Percentiles rank a stretch among this genome's conserved stretches.
Conservation (phyloP, 2,888 invertebrate genomes). For the Suillia variegata region DNA sequence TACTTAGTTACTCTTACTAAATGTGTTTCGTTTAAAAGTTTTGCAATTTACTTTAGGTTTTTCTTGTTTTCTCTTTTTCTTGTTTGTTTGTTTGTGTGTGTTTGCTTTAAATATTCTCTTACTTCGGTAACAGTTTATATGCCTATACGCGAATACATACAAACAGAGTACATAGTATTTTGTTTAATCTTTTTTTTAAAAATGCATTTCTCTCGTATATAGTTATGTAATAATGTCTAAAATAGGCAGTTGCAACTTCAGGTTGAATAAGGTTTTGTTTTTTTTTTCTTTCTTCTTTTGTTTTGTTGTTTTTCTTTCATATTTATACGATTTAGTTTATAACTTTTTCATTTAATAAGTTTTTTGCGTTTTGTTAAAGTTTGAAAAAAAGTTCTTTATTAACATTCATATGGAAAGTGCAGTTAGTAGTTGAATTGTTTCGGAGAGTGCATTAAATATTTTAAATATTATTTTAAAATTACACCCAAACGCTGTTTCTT, state of each 20-base stretch:
- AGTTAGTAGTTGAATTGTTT: neutral
- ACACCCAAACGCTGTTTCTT: constrained; percentile 16
- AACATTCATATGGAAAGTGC: neutral
- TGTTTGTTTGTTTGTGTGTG: neutral
- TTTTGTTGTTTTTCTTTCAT: neutral
- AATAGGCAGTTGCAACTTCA: constrained; percentile 35
- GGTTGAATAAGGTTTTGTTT: constrained; percentile 17
- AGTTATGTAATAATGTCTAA: neutral
- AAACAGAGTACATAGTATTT: no score
- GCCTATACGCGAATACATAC: neutral
- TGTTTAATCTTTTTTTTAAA: neutral
- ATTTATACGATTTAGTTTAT: no score
- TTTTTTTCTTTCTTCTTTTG: constrained; percentile 8
- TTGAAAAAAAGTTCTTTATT: neutral
- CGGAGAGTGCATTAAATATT: neutral
- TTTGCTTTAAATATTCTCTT: constrained; percentile 12
- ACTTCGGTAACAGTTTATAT: neutral
- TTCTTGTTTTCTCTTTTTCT: neutral
- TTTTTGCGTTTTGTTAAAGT: no score
- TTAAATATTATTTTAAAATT: constrained; percentile 7
- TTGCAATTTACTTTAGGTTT: constrained; percentile 14
- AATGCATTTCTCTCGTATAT: neutral
- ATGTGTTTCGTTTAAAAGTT: neutral
- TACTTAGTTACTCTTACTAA: neutral
- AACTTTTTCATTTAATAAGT: no score